A percentile compares a stretch with the other conserved stretches of the same genome.
Conservation (phyloP, 2,113 vertebrate species). For the Xenopus borealis region DNA sequence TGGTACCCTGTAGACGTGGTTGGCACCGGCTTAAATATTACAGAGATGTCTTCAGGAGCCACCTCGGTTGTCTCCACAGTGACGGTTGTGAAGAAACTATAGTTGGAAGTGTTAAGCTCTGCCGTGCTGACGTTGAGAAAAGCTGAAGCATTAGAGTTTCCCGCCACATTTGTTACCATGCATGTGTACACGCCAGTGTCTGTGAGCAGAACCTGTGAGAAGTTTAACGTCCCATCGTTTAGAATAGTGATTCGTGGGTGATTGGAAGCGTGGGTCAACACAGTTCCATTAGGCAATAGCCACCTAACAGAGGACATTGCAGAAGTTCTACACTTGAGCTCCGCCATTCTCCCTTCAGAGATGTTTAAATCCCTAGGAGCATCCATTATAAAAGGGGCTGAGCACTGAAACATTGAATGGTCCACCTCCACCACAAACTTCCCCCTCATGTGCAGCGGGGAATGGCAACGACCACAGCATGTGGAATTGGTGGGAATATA, state of each 20-base stretch:
- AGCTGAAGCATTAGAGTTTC: slow-evolving; percentile 94
- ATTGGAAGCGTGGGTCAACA: slow-evolving; percentile 89
- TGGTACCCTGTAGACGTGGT: slow-evolving; percentile 89
- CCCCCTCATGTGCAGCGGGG: slow-evolving; percentile 85
- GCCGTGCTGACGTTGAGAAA: slow-evolving; percentile 94
- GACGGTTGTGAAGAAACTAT: slow-evolving; percentile 95
- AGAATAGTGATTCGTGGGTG: slow-evolving; percentile 88
- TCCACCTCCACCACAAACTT: slow-evolving; percentile 93
- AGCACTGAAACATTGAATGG: slow-evolving; percentile 89
- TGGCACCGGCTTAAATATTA: slow-evolving; percentile 85
- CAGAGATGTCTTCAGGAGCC: slow-evolving; percentile 78
- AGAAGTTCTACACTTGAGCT: slow-evolving; percentile 90
- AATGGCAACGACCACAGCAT: slow-evolving; percentile 94
- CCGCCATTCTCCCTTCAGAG: slow-evolving; percentile 88
- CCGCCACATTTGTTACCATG: slow-evolving; percentile 97
- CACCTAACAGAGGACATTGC: slow-evolving; percentile 93
- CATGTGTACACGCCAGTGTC: slow-evolving; percentile 95
- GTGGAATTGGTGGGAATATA: slow-evolving; percentile 96
- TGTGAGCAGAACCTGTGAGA: slow-evolving; percentile 83
- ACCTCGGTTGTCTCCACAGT: slow-evolving; percentile 90
- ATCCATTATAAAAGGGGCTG: slow-evolving; percentile 91
- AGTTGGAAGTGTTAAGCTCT: slow-evolving; percentile 95
- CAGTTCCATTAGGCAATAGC: slow-evolving; percentile 89
- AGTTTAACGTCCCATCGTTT: slow-evolving; percentile 92
- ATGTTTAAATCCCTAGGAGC: slow-evolving; percentile 92